Evolutionary conservation across 2,113 vertebrate genomes (phyloP).

Genomic region (Anseranas semipalmata): DNA sequence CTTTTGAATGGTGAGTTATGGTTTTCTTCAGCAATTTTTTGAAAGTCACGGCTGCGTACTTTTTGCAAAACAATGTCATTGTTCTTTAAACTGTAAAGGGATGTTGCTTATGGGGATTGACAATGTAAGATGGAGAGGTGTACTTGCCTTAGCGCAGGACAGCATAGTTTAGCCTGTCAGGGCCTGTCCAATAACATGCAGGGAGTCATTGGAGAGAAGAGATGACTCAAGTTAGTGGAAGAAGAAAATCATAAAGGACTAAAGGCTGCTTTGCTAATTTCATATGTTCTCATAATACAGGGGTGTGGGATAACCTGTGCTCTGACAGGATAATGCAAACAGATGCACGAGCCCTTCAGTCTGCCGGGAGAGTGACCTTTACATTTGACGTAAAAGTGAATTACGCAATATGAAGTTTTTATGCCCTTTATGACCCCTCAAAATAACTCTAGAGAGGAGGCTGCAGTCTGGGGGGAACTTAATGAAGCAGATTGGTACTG

Average conservation of each 20-base stretch:
- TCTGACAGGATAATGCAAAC: neutral
- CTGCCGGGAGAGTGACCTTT: neutral
- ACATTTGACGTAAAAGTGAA: neutral
- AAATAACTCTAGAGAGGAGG: neutral
- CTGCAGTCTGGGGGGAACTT: neutral
- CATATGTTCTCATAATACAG: neutral
- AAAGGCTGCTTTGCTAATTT: neutral
- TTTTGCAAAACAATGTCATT: neutral
- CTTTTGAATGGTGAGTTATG: conserved; percentile 40
- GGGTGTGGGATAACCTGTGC: neutral
- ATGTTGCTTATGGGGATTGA: neutral
- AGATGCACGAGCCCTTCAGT: neutral
- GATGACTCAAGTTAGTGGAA: neutral
- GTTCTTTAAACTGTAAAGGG: neutral
- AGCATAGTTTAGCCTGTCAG: neutral
- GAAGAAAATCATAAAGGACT: neutral
- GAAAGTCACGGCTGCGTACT: neutral
- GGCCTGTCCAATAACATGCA: neutral
- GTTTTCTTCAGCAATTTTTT: neutral
- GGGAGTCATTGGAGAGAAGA: neutral
- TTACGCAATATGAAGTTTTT: neutral
- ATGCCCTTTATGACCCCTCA: neutral
- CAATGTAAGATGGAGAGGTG: no score
- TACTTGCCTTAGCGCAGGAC: neutral
- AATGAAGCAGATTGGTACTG: neutral